phyloP scores from a whole-genome alignment of 2,113 vertebrate species.

The Ameiurus melas region DNA sequence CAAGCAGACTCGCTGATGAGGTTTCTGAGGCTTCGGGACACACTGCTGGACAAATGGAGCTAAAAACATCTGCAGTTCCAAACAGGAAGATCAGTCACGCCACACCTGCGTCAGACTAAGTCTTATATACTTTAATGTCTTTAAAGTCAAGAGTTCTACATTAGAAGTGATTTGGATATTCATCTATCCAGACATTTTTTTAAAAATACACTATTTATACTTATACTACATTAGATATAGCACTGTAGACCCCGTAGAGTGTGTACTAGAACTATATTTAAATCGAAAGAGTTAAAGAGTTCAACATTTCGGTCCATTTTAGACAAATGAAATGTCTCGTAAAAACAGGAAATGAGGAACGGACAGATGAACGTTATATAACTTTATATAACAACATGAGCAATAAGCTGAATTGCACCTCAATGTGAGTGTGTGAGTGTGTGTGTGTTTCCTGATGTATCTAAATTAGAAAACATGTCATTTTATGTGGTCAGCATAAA shows the following conservation, averaged over 20 bases:
- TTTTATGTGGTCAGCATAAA: not conserved
- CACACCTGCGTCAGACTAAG: not conserved
- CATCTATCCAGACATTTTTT: not conserved
- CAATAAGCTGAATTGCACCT: not conserved
- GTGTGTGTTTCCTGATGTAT: not conserved
- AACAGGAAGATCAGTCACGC: not conserved
- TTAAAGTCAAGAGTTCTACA: not conserved
- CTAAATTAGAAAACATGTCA: not conserved
- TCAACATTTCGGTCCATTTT: not conserved
- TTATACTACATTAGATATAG: not conserved
- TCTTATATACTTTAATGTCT: no score
- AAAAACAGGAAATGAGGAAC: constrained; percentile 1
- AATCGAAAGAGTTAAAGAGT: not conserved
- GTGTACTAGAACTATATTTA: not conserved
- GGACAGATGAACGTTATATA: constrained; percentile 70
- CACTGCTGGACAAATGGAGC: not conserved
- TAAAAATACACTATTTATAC: not conserved
- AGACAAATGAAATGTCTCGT: not conserved
- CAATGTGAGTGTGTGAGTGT: not conserved
- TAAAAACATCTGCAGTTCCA: not conserved
- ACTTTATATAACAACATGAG: constrained; percentile 30
- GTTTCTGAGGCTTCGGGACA: not conserved
- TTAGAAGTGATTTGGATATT: not conserved
- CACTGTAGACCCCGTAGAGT: not conserved
- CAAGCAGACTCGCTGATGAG: not conserved